Conservation (phyloP, 1,140 invertebrate genomes). For the Vanessa tameamea region DNA sequence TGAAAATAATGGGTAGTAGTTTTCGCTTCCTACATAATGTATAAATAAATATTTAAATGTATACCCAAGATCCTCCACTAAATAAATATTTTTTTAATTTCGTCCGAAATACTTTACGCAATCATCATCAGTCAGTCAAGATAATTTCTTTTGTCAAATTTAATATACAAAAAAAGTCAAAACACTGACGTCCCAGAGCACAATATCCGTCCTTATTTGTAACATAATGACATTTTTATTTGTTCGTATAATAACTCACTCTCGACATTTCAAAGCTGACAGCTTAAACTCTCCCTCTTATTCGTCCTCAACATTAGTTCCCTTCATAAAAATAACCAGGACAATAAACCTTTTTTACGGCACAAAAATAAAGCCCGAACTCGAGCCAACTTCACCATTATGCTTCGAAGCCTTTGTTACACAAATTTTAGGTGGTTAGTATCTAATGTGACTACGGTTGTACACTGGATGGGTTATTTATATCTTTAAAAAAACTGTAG, state of each 20-base stretch:
- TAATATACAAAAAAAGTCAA: neutral
- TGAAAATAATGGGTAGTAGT: too few species aligned
- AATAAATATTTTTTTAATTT: too few species aligned
- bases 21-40: too few species aligned
- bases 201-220: constrained; percentile 15
- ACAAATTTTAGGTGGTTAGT: constrained; percentile 35
- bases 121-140: too few species aligned
- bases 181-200: neutral
- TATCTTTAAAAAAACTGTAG: neutral
- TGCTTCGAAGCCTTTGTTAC: constrained; percentile 33
- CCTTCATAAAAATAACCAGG: constrained; percentile 40
- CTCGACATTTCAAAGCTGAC: constrained; percentile 32
- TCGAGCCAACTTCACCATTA: constrained; percentile 35
- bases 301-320: constrained; percentile 36
- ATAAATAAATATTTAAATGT: too few species aligned
- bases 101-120: too few species aligned
- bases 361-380: constrained; percentile 36
- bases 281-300: constrained; percentile 13
- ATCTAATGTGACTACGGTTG: constrained; percentile 13
- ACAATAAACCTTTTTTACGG: constrained; percentile 44
- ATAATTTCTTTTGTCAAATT: neutral
- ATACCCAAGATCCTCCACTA: too few species aligned
- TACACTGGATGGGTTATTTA: constrained; percentile 13
- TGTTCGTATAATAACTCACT: constrained; percentile 29
- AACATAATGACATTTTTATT: constrained; percentile 24